These are phyloP conservation scores for Euura saliciscinereae DNA, from an alignment of 1,140 invertebrate species.

Conservation along the genomic window DNA sequence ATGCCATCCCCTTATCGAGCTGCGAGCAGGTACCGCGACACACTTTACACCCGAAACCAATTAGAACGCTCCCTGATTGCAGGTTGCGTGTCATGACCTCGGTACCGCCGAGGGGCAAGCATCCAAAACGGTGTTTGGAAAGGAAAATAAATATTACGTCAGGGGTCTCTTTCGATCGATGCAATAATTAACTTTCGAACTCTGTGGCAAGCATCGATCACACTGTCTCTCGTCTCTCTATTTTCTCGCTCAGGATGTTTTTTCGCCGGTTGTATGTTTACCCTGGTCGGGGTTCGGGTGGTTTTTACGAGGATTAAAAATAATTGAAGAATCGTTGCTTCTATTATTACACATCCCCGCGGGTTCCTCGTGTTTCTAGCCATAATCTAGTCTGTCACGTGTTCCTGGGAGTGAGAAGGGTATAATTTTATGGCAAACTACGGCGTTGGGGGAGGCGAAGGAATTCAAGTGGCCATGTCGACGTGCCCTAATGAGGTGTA, in stretches of 20 bases:
- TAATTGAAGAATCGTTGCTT: neutral
- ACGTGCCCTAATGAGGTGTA: conserved; percentile 7
- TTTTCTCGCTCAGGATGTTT: neutral
- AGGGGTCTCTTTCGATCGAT: neutral
- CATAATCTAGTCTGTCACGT: neutral
- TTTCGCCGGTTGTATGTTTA: neutral
- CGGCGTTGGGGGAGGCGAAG: neutral
- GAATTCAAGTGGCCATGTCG: conserved; percentile 10
- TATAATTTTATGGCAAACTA: neutral
- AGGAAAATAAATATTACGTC: too few species aligned
- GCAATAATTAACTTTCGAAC: neutral
- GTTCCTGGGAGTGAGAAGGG: neutral
- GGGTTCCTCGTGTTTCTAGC: neutral
- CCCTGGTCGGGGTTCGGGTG: neutral
- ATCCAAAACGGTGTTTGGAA: too few species aligned
- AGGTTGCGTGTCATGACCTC: neutral
- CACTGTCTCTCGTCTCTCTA: neutral
- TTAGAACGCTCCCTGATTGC: neutral
- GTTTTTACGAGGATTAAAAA: neutral
- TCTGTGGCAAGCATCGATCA: neutral
- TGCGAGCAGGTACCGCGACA: neutral
- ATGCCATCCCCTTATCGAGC: neutral
- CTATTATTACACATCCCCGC: neutral
- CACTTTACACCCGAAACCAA: neutral
- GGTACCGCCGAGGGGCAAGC: neutral